Evolutionary conservation across 2,888 invertebrate species (phyloP).

Genomic region (Agonopterix alstromeriana): DNA sequence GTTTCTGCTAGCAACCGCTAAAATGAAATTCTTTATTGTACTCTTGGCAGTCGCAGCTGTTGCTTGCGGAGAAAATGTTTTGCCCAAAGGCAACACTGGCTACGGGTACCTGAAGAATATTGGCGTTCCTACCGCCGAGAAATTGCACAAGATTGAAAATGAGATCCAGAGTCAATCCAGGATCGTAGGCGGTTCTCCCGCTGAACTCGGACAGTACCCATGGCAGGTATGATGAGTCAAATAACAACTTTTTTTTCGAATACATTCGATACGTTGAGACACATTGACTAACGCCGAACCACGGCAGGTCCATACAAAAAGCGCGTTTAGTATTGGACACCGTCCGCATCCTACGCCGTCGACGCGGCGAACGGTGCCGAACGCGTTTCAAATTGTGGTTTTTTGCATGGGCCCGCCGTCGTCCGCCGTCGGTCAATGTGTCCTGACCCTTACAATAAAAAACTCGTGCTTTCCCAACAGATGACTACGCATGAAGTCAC

Average conservation of each 20-base stretch:
- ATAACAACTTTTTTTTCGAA: neutral
- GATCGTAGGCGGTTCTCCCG: slow-evolving; percentile 34
- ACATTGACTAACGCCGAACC: too few relatives aligned
- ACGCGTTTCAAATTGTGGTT: too few relatives aligned
- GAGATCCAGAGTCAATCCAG: slow-evolving; percentile 14
- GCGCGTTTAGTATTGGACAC: too few relatives aligned
- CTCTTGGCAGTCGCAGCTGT: slow-evolving; percentile 21
- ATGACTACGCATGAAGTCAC: too few relatives aligned
- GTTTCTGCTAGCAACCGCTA: slow-evolving; percentile 9
- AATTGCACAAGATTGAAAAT: slow-evolving; percentile 30
- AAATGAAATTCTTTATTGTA: slow-evolving; percentile 18
- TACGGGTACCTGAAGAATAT: slow-evolving; percentile 35
- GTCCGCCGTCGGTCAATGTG: too few relatives aligned
- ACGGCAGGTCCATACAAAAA: too few relatives aligned
- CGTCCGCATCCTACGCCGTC: too few relatives aligned
- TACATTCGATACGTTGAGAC: too few relatives aligned
- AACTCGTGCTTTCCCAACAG: too few relatives aligned
- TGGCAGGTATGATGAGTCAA: slow-evolving; percentile 24
- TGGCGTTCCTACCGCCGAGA: slow-evolving; percentile 37
- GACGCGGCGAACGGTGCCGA: too few relatives aligned
- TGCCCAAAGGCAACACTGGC: slow-evolving; percentile 13
- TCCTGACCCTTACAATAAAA: too few relatives aligned
- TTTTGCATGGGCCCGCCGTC: too few relatives aligned
- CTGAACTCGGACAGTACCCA: slow-evolving; percentile 30
- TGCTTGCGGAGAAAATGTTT: slow-evolving; percentile 19